Base-by-base conservation (phyloP, 2,888 invertebrate genomes). In the Lepas anatifera region DNA sequence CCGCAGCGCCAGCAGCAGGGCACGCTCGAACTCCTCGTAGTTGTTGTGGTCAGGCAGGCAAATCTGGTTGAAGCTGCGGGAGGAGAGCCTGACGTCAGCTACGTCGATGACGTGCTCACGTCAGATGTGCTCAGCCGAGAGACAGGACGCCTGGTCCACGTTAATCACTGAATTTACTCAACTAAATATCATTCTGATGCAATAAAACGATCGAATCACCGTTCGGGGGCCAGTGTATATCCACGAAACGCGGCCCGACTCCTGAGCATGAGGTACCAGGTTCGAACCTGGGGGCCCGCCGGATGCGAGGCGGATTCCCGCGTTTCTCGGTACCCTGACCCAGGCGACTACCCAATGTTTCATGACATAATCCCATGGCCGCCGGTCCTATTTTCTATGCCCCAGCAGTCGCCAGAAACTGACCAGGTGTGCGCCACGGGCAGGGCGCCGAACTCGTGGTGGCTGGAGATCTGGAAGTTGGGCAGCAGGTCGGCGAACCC, bases 371-470 rank as follows among this genome's bases (percentile, higher is more conserved):
- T n/a, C n/a, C n/a, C n/a, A n/a, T n/a, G n/a, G n/a, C n/a, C n/a
- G n/a, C n/a, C n/a, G n/a, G n/a, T n/a, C n/a, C n/a, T n/a, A n/a
- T n/a, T n/a, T n/a, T 37, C 11, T 39, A 41, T 18, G 18, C 11
- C 3, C 11, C 16, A 43, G 43, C 43, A 43, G 43, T 11, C 52
- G 18, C 32, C 35, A 16, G 29, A 50, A 6, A 79, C 81, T 79
- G 81, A 89, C 90, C 95, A 95, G 68, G 95, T 95, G 81, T 96
- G 95, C 39, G 95, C 95, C 3, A 94, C 93, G 64, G 95, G 95
- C 76, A 96, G 83, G 77, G 90, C 92, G 71, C 93, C 94, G 81
- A 89, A 91, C 35, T 91, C 89, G 0, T 92, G 91, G 68, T 93
- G 90, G 13, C 93, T 90, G 2, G 92, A 91, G 74, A 96, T 89